These are phyloP conservation scores for Podarcis cretensis DNA, from an alignment of 2,113 vertebrate species.

Conservation along the genomic window DNA sequence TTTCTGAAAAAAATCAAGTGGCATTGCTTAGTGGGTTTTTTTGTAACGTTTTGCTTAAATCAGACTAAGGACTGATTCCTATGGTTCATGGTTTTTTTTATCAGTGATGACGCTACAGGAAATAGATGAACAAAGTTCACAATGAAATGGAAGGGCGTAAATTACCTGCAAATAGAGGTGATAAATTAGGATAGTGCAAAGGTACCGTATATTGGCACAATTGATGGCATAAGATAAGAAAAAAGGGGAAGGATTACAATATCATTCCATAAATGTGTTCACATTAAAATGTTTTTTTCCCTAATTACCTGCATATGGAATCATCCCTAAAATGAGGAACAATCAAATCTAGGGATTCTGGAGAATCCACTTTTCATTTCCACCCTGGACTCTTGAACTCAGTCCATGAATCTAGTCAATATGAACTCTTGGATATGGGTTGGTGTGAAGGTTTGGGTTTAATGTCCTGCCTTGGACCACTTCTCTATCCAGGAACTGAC, in stretches of 20 bases:
- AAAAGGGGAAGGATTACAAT: not conserved
- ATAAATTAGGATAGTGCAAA: constrained; percentile 16
- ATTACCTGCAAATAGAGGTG: constrained; percentile 5
- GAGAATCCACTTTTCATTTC: not conserved
- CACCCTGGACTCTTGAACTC: not conserved
- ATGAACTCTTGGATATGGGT: not conserved
- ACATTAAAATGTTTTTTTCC: not conserved
- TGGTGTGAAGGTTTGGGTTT: not conserved
- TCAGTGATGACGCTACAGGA: not conserved
- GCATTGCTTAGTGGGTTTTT: not conserved
- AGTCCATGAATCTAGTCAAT: not conserved
- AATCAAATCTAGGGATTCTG: not conserved
- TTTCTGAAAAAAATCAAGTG: not conserved
- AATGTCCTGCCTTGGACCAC: too few species aligned
- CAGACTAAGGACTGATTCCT: not conserved
- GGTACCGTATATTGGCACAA: not conserved
- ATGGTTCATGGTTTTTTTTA: not conserved
- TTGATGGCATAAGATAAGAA: not conserved
- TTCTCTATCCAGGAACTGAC: too few species aligned
- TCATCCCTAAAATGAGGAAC: not conserved
- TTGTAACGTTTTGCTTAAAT: not conserved
- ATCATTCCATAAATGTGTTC: not conserved
- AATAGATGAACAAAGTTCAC: not conserved
- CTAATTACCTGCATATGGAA: not conserved
- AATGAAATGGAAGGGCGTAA: constrained; percentile 13